These are phyloP conservation scores for Cyrtorhinus lividipennis DNA, from an alignment of 1,140 invertebrate genomes.

Conservation along the genomic window DNA sequence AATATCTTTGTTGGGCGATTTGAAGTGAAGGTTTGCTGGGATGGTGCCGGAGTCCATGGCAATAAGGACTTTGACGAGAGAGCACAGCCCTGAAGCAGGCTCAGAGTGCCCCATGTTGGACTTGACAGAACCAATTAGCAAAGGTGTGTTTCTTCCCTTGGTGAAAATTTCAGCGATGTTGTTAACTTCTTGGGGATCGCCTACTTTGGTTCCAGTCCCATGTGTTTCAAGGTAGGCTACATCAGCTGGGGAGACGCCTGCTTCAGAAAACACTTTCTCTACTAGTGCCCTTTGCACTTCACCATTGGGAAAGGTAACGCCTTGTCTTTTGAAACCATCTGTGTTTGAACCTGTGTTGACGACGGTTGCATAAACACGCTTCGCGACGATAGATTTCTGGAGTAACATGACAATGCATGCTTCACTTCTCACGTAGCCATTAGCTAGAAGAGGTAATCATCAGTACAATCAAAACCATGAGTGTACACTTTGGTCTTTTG, in stretches of 20 bases:
- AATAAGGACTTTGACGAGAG: constrained; percentile 77
- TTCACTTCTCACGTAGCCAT: constrained; percentile 87
- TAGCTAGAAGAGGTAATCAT: no score
- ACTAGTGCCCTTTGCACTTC: constrained; percentile 72
- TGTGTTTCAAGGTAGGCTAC: constrained; percentile 88
- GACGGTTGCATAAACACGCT: constrained; percentile 70
- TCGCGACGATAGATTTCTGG: constrained; percentile 58
- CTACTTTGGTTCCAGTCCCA: constrained; percentile 86
- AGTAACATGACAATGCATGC: constrained; percentile 65
- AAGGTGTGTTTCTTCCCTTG: constrained; percentile 56
- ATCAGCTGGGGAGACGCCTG: constrained; percentile 59
- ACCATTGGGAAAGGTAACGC: constrained; percentile 84
- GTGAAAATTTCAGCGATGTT: constrained; percentile 86
- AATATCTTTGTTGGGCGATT: constrained; percentile 74
- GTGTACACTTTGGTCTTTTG: no score
- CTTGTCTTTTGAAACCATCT: constrained; percentile 76
- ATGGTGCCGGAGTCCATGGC: constrained; percentile 78
- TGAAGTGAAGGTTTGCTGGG: constrained; percentile 81
- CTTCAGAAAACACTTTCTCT: constrained; percentile 67
- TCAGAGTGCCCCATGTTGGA: constrained; percentile 98
- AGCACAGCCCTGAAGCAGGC: constrained; percentile 79
- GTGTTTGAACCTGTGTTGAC: constrained; percentile 75
- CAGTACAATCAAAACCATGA: no score
- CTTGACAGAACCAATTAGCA: constrained; percentile 90
- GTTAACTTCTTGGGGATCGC: constrained; percentile 92